phyloP scores from a whole-genome alignment of 2,113 vertebrate species.

The Spea multiplicata region DNA sequence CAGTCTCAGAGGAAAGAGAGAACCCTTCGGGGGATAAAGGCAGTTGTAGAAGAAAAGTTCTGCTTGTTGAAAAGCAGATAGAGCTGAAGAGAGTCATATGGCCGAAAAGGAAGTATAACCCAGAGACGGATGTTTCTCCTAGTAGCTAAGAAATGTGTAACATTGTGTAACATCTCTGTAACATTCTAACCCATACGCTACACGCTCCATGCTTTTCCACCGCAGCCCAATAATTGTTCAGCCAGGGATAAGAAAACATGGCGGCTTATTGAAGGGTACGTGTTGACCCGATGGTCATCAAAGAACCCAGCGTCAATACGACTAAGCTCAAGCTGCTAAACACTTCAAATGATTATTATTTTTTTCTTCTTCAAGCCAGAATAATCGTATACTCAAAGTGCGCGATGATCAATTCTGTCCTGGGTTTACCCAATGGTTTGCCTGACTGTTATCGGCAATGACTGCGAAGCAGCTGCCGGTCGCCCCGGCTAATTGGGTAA shows the following conservation, averaged over 20 bases:
- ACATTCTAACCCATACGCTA: neutral
- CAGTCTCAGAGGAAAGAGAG: slow-evolving; percentile 32
- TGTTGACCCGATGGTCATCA: neutral
- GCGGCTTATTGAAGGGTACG: neutral
- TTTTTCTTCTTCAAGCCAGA: neutral
- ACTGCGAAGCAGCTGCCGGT: slow-evolving; percentile 7
- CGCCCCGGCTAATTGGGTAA: neutral
- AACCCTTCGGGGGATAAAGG: slow-evolving; percentile 14
- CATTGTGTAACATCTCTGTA: neutral
- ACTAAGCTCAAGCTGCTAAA: neutral
- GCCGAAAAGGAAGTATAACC: slow-evolving; percentile 16
- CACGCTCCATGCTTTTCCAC: neutral
- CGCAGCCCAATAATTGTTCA: neutral
- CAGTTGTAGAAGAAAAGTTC: slow-evolving; percentile 9
- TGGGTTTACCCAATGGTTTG: neutral
- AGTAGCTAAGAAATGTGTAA: neutral
- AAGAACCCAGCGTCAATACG: neutral
- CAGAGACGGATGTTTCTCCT: slow-evolving; percentile 9
- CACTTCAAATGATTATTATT: neutral
- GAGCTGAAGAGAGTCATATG: slow-evolving; percentile 22
- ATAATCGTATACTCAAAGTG: neutral
- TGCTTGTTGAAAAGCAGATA: slow-evolving; percentile 13
- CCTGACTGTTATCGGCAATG: neutral
- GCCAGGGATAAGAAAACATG: neutral
- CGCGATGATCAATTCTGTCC: slow-evolving; percentile 31